Base-by-base conservation (phyloP, 1,140 invertebrate species). In the Sinonovacula constricta region DNA sequence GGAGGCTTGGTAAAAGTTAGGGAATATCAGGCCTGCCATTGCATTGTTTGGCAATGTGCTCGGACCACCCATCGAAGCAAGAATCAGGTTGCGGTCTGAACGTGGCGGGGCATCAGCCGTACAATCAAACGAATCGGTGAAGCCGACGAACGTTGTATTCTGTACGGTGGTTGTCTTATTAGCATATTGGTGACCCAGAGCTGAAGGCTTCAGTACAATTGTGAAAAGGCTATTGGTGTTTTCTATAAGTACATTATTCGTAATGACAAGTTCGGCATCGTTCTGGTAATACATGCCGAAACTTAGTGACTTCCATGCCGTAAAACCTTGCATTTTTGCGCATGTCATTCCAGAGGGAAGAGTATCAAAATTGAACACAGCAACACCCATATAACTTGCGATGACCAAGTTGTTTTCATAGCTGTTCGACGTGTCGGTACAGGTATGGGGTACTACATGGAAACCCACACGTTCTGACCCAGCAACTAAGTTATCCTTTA, bases 271-370 rank as follows among this genome's bases (percentile, higher is more conserved):
- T 56, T 57, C 80, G 1, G 70, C 28, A 0, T 0, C 15, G 51
- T 80, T 83, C 24, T 88, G 78, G 54, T 85, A 71, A 62, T 88
- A 90, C 2, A 90, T 51, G 1, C 88, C 88, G 71, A 62, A 89
- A 49, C 88, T 82, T 4, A 59, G 67, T 36, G 80, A 84, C 60
- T 83, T 85, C 81, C 83, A 89, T 5, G 82, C 33, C 1, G 76
- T 68, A 54, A 86, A 84, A n/a, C 81, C 81, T 30, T 81, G 49
- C 51, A 80, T 79, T 60, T 72, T 76, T 10, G 69, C 28, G 68
- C 83, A 85, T 3, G 4, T 49, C 49, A 30, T 7, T 2, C 39
- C n/a, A 7, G 26, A 22, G n/a, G n/a, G n/a, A 26, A 65, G 33
- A 0, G 1, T 26, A 54, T 63, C 59, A 31, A 18, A 28, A 10